phyloP scores from a whole-genome alignment of 2,797 vertebrate species.

The Lepilemur septentrionalis region DNA sequence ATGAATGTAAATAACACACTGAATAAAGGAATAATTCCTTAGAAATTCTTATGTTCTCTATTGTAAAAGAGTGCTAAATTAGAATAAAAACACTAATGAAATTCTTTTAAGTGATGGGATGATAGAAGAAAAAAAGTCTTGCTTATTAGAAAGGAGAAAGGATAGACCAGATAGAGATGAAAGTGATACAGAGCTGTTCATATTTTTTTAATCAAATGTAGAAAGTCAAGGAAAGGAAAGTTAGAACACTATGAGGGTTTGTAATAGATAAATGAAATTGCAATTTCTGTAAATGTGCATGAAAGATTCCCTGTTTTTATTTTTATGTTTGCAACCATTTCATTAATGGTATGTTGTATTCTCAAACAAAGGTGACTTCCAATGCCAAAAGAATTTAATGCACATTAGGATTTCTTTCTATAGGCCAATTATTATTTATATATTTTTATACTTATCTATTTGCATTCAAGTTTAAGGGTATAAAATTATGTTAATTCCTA shows the following conservation, averaged over 20 bases:
- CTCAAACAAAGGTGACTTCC: constrained; percentile 5
- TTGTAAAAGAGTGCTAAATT: background rate
- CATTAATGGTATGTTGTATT: background rate
- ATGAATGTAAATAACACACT: background rate
- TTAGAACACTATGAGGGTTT: background rate
- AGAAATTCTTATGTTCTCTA: background rate
- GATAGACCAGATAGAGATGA: background rate
- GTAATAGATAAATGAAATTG: background rate
- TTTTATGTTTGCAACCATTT: background rate
- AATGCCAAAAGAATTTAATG: constrained; percentile 58
- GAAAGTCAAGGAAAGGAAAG: background rate
- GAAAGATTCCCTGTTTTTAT: background rate
- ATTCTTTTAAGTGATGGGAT: background rate
- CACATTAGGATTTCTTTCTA: constrained; percentile 37
- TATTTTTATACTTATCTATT: background rate
- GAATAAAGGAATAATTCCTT: background rate
- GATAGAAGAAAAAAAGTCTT: background rate
- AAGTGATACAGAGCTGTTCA: background rate
- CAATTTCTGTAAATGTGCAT: background rate
- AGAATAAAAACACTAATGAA: background rate
- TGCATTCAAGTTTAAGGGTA: constrained; percentile 63
- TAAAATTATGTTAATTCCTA: constrained; percentile 47
- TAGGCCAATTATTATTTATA: background rate
- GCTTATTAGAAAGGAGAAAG: background rate
- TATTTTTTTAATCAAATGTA: background rate